Conservation (phyloP, 2,888 invertebrate genomes). For the Beris morrisii region DNA sequence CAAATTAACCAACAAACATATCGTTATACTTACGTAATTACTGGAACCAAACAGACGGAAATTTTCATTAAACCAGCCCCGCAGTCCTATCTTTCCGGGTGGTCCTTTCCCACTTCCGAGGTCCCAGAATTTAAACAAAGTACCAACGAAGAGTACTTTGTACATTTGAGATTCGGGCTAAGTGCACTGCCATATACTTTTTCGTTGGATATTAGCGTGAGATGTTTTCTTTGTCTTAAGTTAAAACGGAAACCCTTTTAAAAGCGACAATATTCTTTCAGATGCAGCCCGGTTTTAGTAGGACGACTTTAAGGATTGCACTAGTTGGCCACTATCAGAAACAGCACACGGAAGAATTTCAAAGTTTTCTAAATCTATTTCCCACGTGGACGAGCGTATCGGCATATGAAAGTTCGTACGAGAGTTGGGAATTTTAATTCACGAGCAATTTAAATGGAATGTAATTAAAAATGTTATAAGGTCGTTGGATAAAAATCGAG, state of each 20-base stretch:
- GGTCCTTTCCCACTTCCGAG: slow-evolving; percentile 1
- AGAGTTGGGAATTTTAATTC: too few relatives aligned
- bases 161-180: not conserved
- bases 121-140: not conserved
- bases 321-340: not conserved
- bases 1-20: not conserved
- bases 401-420: too few relatives aligned
- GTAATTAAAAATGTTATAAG: not conserved
- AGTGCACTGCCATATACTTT: not conserved
- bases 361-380: not conserved
- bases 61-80: not conserved
- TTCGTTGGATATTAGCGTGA: not conserved
- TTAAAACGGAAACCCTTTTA: too few relatives aligned
- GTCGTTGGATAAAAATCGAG: too few relatives aligned
- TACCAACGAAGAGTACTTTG: not conserved
- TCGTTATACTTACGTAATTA: not conserved
- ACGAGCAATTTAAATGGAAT: too few relatives aligned
- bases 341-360: not conserved
- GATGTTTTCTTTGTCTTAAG: not conserved
- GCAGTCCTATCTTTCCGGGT: not conserved
- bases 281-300: not conserved
- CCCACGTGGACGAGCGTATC: not conserved
- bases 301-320: not conserved
- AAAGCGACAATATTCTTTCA: too few relatives aligned
- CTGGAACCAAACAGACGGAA: not conserved